A percentile compares a stretch with the other conserved stretches of the same genome.
Evolutionary conservation across 2,888 invertebrate species (phyloP).

Genomic region (Venustoraphidia nigricollis): DNA sequence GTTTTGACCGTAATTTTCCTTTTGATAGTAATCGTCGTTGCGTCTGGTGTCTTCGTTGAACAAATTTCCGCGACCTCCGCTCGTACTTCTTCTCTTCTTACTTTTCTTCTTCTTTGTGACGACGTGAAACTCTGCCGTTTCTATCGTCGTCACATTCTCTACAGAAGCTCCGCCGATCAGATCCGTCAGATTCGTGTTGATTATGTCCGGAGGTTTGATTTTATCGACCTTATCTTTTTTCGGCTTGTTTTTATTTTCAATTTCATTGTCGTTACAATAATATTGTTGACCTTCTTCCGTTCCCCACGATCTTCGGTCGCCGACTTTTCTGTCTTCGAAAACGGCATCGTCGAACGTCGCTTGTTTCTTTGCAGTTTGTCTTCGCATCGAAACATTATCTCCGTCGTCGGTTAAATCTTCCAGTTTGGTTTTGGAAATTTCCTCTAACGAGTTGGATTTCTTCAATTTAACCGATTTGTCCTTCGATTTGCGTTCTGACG

Average conservation of each 20-base stretch:
- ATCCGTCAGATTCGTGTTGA: conserved; percentile 21
- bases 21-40: conserved; percentile 3
- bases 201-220: conserved; percentile 15
- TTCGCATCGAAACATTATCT: conserved; percentile 7
- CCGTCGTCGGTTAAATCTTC: conserved; percentile 41
- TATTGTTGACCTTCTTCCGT: conserved; percentile 42
- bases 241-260: conserved; percentile 19
- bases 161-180: conserved; percentile 20
- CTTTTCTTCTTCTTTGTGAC: conserved; percentile 71
- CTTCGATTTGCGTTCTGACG: conserved; percentile 22
- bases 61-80: conserved; percentile 24
- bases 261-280: conserved; percentile 26
- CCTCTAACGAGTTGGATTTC: conserved; percentile 67
- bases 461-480: conserved; percentile 33
- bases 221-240: conserved; percentile 22
- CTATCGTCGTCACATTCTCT: conserved; percentile 18
- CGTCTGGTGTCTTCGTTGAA: conserved; percentile 11
- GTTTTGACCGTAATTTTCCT: background rate
- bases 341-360: conserved; percentile 18
- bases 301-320: conserved; percentile 27
- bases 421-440: conserved; percentile 60
- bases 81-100: conserved; percentile 44
- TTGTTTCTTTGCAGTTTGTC: conserved; percentile 14
- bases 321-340: conserved; percentile 19
- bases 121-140: conserved; percentile 62